Conservation (phyloP, 2,113 vertebrate genomes). For the Saimiri boliviensis region DNA sequence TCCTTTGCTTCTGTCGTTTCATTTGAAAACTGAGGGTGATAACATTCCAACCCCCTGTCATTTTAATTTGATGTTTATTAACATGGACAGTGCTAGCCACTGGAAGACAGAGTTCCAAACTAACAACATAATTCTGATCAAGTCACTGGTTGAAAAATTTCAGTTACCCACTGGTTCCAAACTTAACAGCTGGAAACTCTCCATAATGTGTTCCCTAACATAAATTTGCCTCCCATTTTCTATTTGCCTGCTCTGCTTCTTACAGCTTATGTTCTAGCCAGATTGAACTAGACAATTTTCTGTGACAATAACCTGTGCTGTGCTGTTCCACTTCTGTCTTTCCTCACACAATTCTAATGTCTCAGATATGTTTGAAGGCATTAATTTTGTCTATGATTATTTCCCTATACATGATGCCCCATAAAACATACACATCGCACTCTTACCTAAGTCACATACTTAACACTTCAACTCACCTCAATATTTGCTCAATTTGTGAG, state of each 20-base stretch:
- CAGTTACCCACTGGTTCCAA: background rate
- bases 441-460: background rate
- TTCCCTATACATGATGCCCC: background rate
- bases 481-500: conserved; percentile 10
- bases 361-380: background rate
- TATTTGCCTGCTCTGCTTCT: background rate
- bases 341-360: background rate
- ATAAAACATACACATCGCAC: background rate
- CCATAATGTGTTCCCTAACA: background rate
- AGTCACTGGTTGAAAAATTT: conserved; percentile 10
- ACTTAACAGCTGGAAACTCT: background rate
- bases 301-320: background rate
- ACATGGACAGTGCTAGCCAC: background rate
- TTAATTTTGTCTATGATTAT: conserved; percentile 1
- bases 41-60: background rate
- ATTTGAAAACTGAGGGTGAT: background rate
- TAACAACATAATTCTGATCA: background rate
- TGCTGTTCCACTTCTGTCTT: conserved; percentile 1
- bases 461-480: conserved; percentile 12
- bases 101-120: background rate
- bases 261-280: background rate
- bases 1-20: conserved; percentile 6
- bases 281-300: background rate
- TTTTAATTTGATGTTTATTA: conserved; percentile 10
- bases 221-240: background rate